phyloP scores from a whole-genome alignment of 2,888 invertebrate genomes.

The Pyrrhia umbra region DNA sequence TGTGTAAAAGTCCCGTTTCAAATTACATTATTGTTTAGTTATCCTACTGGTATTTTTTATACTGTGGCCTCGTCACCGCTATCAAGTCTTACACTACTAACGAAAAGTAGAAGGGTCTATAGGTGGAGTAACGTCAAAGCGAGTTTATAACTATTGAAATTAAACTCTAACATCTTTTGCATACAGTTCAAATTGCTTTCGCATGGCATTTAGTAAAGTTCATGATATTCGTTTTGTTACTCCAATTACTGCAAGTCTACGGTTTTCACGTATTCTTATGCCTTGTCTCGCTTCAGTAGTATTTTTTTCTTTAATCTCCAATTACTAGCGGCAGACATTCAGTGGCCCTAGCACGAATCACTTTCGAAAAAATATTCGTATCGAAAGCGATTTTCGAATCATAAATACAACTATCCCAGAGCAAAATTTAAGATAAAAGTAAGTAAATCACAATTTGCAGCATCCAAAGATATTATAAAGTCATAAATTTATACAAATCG shows the following conservation, averaged over 20 bases:
- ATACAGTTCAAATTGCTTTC: conserved; percentile 19
- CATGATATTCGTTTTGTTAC: conserved; percentile 19
- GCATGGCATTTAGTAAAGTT: conserved; percentile 5
- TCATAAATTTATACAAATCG: too few relatives aligned
- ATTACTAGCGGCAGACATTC: conserved; percentile 6
- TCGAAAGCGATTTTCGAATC: too few relatives aligned
- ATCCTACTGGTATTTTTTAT: not conserved
- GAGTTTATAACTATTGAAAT: conserved; percentile 4
- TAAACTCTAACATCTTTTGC: not conserved
- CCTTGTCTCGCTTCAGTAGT: not conserved
- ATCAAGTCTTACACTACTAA: not conserved
- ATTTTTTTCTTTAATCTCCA: not conserved
- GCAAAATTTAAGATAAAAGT: too few relatives aligned
- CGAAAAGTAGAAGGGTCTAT: not conserved
- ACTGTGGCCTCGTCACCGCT: not conserved
- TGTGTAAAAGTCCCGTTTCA: conserved; percentile 38
- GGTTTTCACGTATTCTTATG: conserved; percentile 22
- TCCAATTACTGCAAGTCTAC: conserved; percentile 42
- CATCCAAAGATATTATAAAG: too few relatives aligned
- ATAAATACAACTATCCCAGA: too few relatives aligned
- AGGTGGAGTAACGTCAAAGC: not conserved
- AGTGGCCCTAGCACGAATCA: too few relatives aligned
- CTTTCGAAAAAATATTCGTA: too few relatives aligned
- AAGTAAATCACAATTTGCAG: too few relatives aligned
- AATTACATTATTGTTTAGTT: conserved; percentile 9